Conservation (phyloP, 2,797 vertebrate species). For the Craterocephalus amniculus region DNA sequence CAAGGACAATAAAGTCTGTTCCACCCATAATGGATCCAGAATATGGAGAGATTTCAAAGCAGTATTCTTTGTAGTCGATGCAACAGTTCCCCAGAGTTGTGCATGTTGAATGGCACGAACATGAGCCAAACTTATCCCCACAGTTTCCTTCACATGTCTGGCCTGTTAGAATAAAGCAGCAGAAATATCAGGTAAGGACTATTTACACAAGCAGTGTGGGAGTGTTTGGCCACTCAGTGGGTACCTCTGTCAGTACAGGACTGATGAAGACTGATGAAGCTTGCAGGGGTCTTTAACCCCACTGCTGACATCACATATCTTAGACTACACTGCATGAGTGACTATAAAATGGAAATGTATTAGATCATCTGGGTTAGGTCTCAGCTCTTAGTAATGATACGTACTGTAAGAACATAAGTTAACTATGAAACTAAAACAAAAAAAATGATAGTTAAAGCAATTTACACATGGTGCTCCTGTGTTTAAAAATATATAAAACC, state of each 20-base stretch:
- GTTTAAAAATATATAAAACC: too few relatives aligned
- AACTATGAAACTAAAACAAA: too few relatives aligned
- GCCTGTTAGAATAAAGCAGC: constrained; percentile 69
- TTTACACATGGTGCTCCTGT: too few relatives aligned
- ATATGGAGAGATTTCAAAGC: constrained; percentile 84
- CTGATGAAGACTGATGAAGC: too few relatives aligned
- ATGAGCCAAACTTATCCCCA: constrained; percentile 69
- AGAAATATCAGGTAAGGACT: background rate
- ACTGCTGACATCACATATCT: background rate
- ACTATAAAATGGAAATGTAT: background rate
- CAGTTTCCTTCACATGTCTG: constrained; percentile 84
- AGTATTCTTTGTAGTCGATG: constrained; percentile 83
- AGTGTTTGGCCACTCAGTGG: background rate
- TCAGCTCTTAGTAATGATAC: too few relatives aligned
- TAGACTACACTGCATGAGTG: background rate
- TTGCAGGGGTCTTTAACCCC: background rate
- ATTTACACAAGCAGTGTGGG: background rate
- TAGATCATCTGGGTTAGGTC: too few relatives aligned
- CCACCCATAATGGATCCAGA: constrained; percentile 92
- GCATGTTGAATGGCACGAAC: constrained; percentile 91
- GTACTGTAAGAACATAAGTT: too few relatives aligned
- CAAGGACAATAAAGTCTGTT: constrained; percentile 84
- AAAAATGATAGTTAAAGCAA: too few relatives aligned
- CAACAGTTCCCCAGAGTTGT: constrained; percentile 85
- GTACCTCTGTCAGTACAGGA: too few relatives aligned